Percentiles rank a stretch among this genome's conserved stretches.
Conservation (phyloP, 2,113 vertebrate genomes). For the Anhinga rufa region DNA sequence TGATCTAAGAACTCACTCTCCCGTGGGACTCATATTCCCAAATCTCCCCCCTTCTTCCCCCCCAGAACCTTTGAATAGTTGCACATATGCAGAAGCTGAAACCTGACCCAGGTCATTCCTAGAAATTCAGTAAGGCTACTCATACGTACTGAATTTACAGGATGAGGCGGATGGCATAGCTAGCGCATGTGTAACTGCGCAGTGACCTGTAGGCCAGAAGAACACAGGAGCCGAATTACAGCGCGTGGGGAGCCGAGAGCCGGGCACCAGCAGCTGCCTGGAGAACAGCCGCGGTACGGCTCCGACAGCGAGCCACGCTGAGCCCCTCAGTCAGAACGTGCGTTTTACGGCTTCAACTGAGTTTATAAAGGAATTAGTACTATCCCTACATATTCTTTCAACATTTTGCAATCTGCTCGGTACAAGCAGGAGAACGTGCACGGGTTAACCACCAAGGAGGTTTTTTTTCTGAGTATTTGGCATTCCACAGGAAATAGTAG, state of each 20-base stretch:
- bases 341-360: background rate
- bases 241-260: background rate
- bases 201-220: background rate
- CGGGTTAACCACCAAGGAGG: background rate
- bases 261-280: background rate
- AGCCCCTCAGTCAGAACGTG: accelerated
- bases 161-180: background rate
- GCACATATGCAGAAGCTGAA: background rate
- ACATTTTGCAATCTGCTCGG: background rate
- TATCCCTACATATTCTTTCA: background rate
- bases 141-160: background rate
- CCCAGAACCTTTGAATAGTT: background rate
- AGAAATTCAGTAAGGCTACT: background rate
- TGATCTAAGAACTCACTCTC: background rate
- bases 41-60: background rate
- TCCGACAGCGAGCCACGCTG: accelerated
- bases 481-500: background rate
- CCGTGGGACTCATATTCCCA: slow-evolving; percentile 3
- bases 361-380: background rate
- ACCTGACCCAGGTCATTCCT: background rate
- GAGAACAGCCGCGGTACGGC: accelerated
- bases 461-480: background rate
- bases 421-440: background rate
- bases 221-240: background rate
- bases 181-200: background rate